Evolutionary conservation across 2,888 invertebrate species (phyloP), one percentile per base, ranked within the genome.

Genomic region (Eupithecia centaureata): DNA sequence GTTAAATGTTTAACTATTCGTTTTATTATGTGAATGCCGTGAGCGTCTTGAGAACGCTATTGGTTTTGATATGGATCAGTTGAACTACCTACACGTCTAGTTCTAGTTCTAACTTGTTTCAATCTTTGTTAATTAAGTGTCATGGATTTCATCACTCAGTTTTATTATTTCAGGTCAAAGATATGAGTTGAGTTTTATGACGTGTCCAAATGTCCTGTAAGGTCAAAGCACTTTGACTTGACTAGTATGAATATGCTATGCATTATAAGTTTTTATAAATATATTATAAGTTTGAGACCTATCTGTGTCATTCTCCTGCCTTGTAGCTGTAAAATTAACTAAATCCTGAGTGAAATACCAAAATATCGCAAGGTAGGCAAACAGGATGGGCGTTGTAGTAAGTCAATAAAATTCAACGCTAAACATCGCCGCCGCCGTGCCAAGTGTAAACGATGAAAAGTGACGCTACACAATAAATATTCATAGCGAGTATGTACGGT

Each of bases 381-480:
- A 27, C 51, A 27, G 27, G 51, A 27, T 52, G 27, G 27, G 22
- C 15, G 27, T 54, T 30, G 2, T 30, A 52, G 25, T 38, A 32
- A 12, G 57, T 30, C 61, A 47, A 56, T n/a, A 57, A 51, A 47
- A 57, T 56, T 66, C 47, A 57, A 61, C 57, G 66, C 59, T 68
- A 74, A 65, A 64, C 64, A 63, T 33, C 56, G 58, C 27, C 63
- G 67, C 30, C 56, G 58, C 27, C 63, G 67, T 61, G 67, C 64
- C 71, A 71, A 76, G 65, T 65, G 63, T 72, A 74, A 77, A 70
- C 60, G 76, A 73, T 74, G 77, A 75, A 66, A 71, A 69, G 72
- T 69, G 73, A 67, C 65, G 61, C 58, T 68, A 58, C 66, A 58
- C 32, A 56, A 76, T 82, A 76, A 81, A 82, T 84, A 84, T 83